Base-by-base conservation (phyloP, 2,888 invertebrate species). In the Dicyrtoma fusca region DNA sequence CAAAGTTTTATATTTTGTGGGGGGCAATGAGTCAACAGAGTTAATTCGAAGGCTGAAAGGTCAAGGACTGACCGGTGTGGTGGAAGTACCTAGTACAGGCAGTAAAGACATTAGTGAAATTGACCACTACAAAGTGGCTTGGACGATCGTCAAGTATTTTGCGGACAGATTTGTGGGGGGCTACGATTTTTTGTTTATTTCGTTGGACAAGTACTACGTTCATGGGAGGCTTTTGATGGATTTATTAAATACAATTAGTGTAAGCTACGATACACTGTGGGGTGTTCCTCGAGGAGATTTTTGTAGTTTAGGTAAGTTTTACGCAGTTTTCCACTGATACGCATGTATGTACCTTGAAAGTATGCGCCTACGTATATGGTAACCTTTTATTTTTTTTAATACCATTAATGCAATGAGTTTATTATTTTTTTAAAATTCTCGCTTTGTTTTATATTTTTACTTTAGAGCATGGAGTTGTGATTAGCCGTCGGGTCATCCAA, bases 181-280 rank as follows among this genome's bases (percentile, higher is more conserved):
- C 81, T 97, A 91, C 84, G 95, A 97, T 84, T 97, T 92, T 85
- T 97, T 95, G 85, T 91, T 94, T 83, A 86, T 98, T 64, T 88
- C 92, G 61, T 90, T 92, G 55, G 97, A 97, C 84, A 87, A 88
- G 8, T 90, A 91, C 0, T 97, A 92, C 83, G 87, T 97, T 66
- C 92, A 96, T 83, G 91, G 91, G 0, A 88, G 91, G 59, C 88
- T 88, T 69, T 84, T 97, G 62, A 85, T 88, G 26, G 87, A 90
- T 74, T 85, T 94, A 69, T 89, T 92, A 6, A 88, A 88, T 57
- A 88, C 88, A 81, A 88, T 95, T 75, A 94, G 94, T 82, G 91
- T 95, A 69, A 91, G 91, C 81, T 89, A 90, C 83, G 90, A 95
- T 82, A 88, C 96, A 34, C 92, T 95, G 83, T 88, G 93, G 86